A percentile compares a stretch with the other conserved stretches of the same genome.
Conservation (phyloP, 2,113 vertebrate species). For the Tringa solitaria region DNA sequence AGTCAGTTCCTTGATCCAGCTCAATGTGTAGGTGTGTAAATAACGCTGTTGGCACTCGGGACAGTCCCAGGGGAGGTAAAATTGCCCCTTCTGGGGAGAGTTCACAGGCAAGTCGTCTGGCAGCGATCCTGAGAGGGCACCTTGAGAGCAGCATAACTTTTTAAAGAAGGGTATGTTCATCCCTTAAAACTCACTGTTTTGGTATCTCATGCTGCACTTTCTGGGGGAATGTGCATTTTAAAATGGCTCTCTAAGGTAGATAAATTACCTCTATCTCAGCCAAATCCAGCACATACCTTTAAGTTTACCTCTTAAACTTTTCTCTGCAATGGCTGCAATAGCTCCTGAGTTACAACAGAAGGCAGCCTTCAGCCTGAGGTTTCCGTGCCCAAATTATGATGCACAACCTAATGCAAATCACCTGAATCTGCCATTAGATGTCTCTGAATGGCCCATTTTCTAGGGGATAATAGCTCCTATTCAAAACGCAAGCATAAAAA, state of each 20-base stretch:
- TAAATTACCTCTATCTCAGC: background rate
- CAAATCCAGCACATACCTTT: background rate
- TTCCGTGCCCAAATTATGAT: background rate
- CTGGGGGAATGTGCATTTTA: background rate
- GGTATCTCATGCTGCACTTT: background rate
- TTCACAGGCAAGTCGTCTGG: background rate
- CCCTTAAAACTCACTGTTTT: background rate
- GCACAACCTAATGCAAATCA: background rate
- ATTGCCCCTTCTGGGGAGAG: background rate
- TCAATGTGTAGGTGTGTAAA: background rate
- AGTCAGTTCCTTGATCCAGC: background rate
- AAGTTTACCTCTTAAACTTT: background rate
- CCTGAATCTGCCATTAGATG: background rate
- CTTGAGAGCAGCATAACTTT: background rate
- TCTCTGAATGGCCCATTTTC: background rate
- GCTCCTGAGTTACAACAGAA: background rate
- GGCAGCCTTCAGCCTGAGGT: background rate
- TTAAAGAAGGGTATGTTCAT: background rate
- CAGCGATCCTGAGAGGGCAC: background rate
- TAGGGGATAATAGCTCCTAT: background rate
- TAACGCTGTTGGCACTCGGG: background rate
- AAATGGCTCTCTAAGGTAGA: background rate
- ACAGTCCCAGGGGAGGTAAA: background rate
- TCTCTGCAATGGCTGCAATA: background rate
- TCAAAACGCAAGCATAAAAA: background rate